Percentiles rank a stretch among this genome's conserved stretches.
Evolutionary conservation across 2,797 vertebrate species (phyloP).

Genomic region (Erpetoichthys calabaricus): DNA sequence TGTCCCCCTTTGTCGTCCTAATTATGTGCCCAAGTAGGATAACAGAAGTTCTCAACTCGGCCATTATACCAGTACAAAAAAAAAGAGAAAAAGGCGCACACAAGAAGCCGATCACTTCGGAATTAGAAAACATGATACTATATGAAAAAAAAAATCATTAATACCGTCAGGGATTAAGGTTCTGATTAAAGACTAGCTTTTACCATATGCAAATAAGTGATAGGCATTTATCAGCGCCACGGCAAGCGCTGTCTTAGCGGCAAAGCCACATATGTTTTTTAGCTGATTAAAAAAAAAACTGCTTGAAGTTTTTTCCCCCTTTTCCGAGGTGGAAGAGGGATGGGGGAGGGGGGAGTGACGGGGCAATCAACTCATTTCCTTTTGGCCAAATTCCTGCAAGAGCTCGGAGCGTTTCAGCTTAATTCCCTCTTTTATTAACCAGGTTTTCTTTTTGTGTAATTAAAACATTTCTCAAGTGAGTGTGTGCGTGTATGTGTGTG

Average conservation of each 20-base stretch:
- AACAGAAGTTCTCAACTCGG: slow-evolving; percentile 99
- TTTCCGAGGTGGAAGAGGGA: slow-evolving; percentile 31
- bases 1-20: slow-evolving; percentile 99
- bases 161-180: slow-evolving; percentile 99
- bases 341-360: slow-evolving; percentile 46
- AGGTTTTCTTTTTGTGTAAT: slow-evolving; percentile 57
- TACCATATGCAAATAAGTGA: slow-evolving; percentile 99
- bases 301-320: slow-evolving; percentile 89
- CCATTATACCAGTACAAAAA: slow-evolving; percentile 99
- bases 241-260: slow-evolving; percentile 96
- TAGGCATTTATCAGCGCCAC: slow-evolving; percentile 99
- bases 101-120: slow-evolving; percentile 99
- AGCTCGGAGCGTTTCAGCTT: slow-evolving; percentile 71
- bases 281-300: slow-evolving; percentile 94
- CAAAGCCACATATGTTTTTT: slow-evolving; percentile 99
- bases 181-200: slow-evolving; percentile 99
- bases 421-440: slow-evolving; percentile 70
- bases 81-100: slow-evolving; percentile 97
- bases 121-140: slow-evolving; percentile 99
- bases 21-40: slow-evolving; percentile 99
- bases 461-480: slow-evolving; percentile 67
- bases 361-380: slow-evolving; percentile 69
- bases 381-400: slow-evolving; percentile 85
- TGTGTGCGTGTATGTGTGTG: slow-evolving; percentile 35
- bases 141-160: slow-evolving; percentile 90